Percentiles rank a stretch among this genome's conserved stretches.
phyloP scores from a whole-genome alignment of 2,888 invertebrate genomes.

The Eledone cirrhosa region DNA sequence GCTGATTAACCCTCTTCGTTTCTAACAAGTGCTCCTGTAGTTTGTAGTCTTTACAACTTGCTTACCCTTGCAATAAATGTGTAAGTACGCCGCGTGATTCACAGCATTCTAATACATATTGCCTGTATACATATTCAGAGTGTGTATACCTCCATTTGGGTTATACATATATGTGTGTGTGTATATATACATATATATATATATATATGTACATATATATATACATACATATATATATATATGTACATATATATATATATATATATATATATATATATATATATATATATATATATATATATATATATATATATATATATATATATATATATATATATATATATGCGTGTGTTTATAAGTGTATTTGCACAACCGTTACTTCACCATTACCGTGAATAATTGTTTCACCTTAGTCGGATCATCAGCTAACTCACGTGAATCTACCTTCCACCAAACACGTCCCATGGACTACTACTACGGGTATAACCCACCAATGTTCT shows the following conservation, averaged over 20 bases:
- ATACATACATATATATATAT: background rate
- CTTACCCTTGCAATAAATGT: too few species aligned
- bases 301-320: background rate
- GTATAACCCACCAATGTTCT: too few species aligned
- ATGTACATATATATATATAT: background rate
- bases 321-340: background rate
- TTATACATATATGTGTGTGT: background rate
- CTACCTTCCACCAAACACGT: too few species aligned
- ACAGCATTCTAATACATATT: too few species aligned
- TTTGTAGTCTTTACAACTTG: too few species aligned
- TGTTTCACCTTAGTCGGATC: too few species aligned
- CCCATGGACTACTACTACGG: too few species aligned
- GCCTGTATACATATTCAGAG: background rate
- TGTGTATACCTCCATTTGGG: background rate
- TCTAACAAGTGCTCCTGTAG: too few species aligned
- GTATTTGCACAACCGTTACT: background rate
- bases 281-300: background rate
- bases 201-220: background rate
- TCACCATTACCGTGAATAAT: too few species aligned
- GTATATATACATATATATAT: background rate
- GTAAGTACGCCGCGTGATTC: too few species aligned
- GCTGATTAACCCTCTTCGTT: too few species aligned
- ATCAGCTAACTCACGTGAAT: too few species aligned
- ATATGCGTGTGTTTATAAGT: background rate
- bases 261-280: background rate